Percentiles rank a stretch among this genome's conserved stretches.
Evolutionary conservation across 2,113 vertebrate species (phyloP).

Genomic region (Bos javanicus): DNA sequence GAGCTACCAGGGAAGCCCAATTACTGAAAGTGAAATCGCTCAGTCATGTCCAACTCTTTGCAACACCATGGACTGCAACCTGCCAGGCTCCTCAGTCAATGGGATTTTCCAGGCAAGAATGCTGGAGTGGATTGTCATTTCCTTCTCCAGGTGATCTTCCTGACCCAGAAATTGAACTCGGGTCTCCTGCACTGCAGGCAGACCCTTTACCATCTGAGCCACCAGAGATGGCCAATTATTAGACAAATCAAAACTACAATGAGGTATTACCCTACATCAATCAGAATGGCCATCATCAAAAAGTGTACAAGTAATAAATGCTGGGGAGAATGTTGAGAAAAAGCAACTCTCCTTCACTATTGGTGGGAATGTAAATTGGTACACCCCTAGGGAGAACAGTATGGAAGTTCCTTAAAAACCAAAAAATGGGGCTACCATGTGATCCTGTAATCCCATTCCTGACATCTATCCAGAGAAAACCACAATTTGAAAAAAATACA

Average conservation of each 20-base stretch:
- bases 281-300: background rate
- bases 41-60: rapidly evolving
- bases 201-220: background rate
- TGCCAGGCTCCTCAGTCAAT: background rate
- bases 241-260: background rate
- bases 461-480: background rate
- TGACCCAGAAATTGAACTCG: background rate
- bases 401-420: background rate
- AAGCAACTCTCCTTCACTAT: background rate
- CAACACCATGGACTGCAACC: background rate
- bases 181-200: background rate
- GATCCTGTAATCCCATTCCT: background rate
- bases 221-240: background rate
- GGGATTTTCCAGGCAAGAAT: background rate
- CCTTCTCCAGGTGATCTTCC: background rate
- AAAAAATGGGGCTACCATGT: background rate
- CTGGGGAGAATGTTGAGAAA: background rate
- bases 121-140: background rate
- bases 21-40: background rate
- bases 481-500: background rate
- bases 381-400: background rate
- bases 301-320: background rate
- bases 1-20: background rate
- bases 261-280: background rate
- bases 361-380: background rate